phyloP scores from a whole-genome alignment of 2,888 invertebrate species.

The Lomographa bimaculata region DNA sequence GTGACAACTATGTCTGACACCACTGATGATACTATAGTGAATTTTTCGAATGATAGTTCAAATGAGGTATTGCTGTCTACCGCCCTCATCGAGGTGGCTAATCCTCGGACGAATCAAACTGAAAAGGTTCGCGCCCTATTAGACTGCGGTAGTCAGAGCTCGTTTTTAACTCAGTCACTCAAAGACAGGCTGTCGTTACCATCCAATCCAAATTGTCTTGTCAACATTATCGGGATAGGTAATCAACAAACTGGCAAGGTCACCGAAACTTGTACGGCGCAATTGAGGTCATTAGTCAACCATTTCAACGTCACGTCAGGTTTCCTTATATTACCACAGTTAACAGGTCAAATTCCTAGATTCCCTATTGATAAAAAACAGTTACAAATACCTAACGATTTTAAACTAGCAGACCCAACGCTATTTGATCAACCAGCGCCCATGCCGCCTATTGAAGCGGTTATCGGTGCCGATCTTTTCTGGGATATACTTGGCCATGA shows the following conservation, averaged over 20 bases:
- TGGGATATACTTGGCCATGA: too few relatives aligned
- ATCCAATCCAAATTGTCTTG: not conserved
- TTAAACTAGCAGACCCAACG: too few relatives aligned
- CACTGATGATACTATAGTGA: not conserved
- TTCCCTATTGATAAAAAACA: too few relatives aligned
- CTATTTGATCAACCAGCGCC: too few relatives aligned
- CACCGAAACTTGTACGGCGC: not conserved
- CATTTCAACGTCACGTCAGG: not conserved
- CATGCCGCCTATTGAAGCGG: too few relatives aligned
- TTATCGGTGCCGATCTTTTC: too few relatives aligned
- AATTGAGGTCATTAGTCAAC: not conserved
- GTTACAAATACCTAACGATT: not conserved
- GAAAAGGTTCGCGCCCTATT: too few relatives aligned
- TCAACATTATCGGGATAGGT: too few relatives aligned
- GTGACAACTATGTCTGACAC: not conserved
- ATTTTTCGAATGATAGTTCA: not conserved
- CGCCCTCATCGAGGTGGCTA: constrained; percentile 9
- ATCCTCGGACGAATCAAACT: too few relatives aligned
- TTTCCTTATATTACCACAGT: not conserved
- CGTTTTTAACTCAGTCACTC: constrained; percentile 7
- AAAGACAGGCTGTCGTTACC: constrained; percentile 1
- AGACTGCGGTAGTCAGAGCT: too few relatives aligned
- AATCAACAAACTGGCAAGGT: not conserved
- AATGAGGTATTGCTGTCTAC: not conserved
- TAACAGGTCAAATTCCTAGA: too few relatives aligned